Base-by-base conservation (phyloP, 2,797 vertebrate genomes). In the Tauraco hartlaubi region DNA sequence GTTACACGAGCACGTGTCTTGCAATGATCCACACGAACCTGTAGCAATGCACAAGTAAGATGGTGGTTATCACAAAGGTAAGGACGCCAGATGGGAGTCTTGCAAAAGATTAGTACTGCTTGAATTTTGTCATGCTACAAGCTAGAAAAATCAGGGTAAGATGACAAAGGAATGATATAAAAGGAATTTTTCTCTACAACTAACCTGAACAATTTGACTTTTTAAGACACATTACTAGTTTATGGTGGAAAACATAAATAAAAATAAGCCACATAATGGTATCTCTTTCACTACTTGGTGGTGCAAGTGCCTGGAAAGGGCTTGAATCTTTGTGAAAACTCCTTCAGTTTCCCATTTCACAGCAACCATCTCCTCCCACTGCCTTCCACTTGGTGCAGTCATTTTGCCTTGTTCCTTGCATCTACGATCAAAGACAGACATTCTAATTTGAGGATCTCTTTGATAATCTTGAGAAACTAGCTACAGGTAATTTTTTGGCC, bases 401-500 rank as follows among this genome's bases (percentile, higher is more conserved):
- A 37, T 73, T 92, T 62, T 86, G 71, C 84, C 77, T 91, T 49
- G 13, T 71, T 91, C 90, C 71, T 81, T 75, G 85, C 83, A 92
- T 92, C 90, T 82, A 9, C 1, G 33, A 95, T 96, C 90, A 96
- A 94, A 95, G 89, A 52, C 64, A 80, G 72, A 80, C 76, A 56
- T 72, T 90, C 82, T 67, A 73, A 94, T 90, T 73, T 64, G 80
- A 90, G 37, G 74, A 82, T 66, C 46, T 79, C 90, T 93, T 79
- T 95, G 96, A 92, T 92, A 92, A 94, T 88, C 85, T 85, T 75
- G 51, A 88, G 80, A 73, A 94, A 69, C 26, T 35, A 91, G 63
- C 80, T 94, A 88, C 67, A 94, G 91, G 91, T 95, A 82, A 85
- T 77, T 92, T 94, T 90, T 83, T 58, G 63, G 61, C 77, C 91